Percentiles rank a stretch among this genome's conserved stretches.
These are phyloP conservation scores for Calyptommatus sinebrachiatus DNA, from an alignment of 2,113 vertebrate species.

Conservation along the genomic window DNA sequence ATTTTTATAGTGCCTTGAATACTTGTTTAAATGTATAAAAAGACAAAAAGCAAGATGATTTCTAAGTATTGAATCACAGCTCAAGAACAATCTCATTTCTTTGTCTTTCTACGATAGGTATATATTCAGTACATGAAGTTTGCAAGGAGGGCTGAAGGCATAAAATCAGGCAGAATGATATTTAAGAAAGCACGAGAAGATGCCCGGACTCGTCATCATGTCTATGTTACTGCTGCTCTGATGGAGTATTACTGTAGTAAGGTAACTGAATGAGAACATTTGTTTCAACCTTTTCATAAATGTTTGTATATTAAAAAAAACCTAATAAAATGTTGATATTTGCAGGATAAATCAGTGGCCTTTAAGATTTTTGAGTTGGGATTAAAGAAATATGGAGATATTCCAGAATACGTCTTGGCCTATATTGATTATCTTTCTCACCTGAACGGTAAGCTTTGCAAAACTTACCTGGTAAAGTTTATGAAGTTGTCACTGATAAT, in stretches of 20 bases:
- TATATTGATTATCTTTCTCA: slow-evolving; percentile 99
- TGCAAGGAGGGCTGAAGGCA: slow-evolving; percentile 95
- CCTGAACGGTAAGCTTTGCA: slow-evolving; percentile 87
- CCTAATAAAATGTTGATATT: not conserved
- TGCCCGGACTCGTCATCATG: slow-evolving; percentile 90
- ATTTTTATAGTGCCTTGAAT: not conserved
- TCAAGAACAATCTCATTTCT: slow-evolving; percentile 4
- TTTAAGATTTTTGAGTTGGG: slow-evolving; percentile 99
- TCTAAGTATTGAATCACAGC: not conserved
- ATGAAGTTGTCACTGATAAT: too few species aligned
- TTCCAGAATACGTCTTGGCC: slow-evolving; percentile 97
- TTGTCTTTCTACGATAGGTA: slow-evolving; percentile 69
- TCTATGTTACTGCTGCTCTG: slow-evolving; percentile 96
- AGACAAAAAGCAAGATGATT: not conserved
- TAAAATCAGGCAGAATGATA: slow-evolving; percentile 95
- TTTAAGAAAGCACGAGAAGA: slow-evolving; percentile 99
- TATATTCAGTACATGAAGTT: slow-evolving; percentile 99
- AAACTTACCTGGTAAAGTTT: not conserved
- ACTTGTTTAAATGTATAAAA: not conserved
- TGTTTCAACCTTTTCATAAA: not conserved
- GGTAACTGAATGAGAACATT: slow-evolving; percentile 65
- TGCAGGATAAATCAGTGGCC: slow-evolving; percentile 97
- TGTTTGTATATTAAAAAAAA: not conserved
- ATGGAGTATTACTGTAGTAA: slow-evolving; percentile 99
- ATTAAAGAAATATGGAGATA: slow-evolving; percentile 97